Base-by-base conservation (phyloP, 2,888 invertebrate genomes). In the Eupithecia abbreviata region DNA sequence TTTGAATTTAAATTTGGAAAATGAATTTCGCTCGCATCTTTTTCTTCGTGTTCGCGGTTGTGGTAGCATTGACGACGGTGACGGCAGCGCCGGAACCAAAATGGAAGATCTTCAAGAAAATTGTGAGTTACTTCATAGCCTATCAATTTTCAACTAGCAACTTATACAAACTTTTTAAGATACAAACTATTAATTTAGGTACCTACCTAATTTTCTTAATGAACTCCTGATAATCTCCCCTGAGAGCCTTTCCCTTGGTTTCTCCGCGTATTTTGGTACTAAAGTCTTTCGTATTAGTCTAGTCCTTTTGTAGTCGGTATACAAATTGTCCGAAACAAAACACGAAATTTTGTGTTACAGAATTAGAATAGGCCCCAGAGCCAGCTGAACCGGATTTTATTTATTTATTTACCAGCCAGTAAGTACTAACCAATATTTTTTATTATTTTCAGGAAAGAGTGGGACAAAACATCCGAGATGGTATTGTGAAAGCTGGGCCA, bases 61-160 rank as follows among this genome's bases (percentile, higher is more conserved):
- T 89, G n/a, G 76, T 87, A 74, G 87, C 87, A 30, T 55, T 89
- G 47, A 81, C 83, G 5, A 74, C 84, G 0, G 87, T 88, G 2
- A 78, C 81, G 0, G 86, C 85, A 0, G 86, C 88, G 3, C 87
- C 89, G 0, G 87, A 85, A 6, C 89, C 90, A 0, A 87, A 81
- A 55, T 90, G 89, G 89, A 90, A 88, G 51, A 74, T 88, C 0
- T 90, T 90, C 68, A 90, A 90, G 79, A 90, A 86, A 86, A 82
- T 90, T 78, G 90, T 90, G 84, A 89, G 90, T 76, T 3, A 62
- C 10, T 30, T 62, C 47, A 47, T 47, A n/a, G n/a, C n/a, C 30
- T 30, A 1, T 30, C 30, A 30, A 30, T 30, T 30, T 30, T 30
- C 30, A 30, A 30, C 30, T 30, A 30, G 30, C 30, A 30, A 30